These are phyloP conservation scores for Otus sunia DNA, from an alignment of 2,113 vertebrate genomes.

Conservation along the genomic window DNA sequence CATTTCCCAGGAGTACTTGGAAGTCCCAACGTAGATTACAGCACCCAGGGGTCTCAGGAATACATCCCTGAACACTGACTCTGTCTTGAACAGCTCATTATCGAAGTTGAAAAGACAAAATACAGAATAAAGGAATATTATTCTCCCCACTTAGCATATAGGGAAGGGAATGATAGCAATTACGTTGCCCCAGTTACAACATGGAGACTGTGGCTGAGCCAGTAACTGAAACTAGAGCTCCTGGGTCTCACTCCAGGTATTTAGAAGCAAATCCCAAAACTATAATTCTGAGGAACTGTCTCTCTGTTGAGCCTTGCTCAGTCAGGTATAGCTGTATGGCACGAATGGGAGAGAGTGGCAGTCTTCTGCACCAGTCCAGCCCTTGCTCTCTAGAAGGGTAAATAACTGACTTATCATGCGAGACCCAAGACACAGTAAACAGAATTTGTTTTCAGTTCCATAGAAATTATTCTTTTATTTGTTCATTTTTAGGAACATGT, in stretches of 20 bases:
- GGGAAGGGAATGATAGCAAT: background rate
- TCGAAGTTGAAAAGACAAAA: background rate
- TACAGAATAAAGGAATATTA: background rate
- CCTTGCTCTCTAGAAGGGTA: background rate
- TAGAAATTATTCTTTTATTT: constrained; percentile 16
- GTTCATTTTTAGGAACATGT: constrained; percentile 91
- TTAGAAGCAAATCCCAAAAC: background rate
- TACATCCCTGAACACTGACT: background rate
- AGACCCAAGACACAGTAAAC: background rate
- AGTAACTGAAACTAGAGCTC: background rate
- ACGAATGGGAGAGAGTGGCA: background rate
- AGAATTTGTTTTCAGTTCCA: background rate
- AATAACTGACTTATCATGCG: background rate
- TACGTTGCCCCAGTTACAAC: background rate
- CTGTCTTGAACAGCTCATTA: background rate
- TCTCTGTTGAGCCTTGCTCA: background rate
- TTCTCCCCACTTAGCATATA: background rate
- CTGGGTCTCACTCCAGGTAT: background rate
- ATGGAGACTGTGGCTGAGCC: background rate
- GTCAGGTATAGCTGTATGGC: background rate
- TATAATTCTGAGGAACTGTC: background rate
- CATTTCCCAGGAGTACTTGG: background rate
- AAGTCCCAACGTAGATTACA: background rate
- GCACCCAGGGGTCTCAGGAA: background rate
- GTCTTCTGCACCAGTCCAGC: background rate